Base-by-base conservation (phyloP, 2,113 vertebrate species). In the Micronycteris hirsuta region DNA sequence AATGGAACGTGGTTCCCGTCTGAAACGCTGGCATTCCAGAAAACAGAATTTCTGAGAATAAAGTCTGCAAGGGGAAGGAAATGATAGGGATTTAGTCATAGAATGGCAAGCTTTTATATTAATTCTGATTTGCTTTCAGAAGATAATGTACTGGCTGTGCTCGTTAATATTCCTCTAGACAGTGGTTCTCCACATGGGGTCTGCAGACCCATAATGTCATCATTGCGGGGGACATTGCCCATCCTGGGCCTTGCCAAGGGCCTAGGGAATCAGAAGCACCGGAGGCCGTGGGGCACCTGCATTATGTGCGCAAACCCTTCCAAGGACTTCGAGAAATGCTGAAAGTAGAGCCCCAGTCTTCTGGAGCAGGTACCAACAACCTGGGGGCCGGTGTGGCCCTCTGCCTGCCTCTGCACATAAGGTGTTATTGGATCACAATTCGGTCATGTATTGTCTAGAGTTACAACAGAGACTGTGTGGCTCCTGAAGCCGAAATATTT, bases 181-280 rank as follows among this genome's bases (percentile, higher is more conserved):
- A 7, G 17, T 0, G 33, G 5, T 47, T 38, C 65, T 67, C 22
- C 17, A 74, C 12, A 36, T 9, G 26, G 36, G 26, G n/a, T 45
- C 13, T 67, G 12, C 4, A 5, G 67, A 13, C 3, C 5, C 0
- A 0, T 0, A 2, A 24, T 13, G 28, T 33, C n/a, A 13, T 16
- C 0, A 20, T 19, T 7, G 19, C 33, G 28, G 41, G 24, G 33
- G 80, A 5, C 8, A 4, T n/a, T 10, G 71, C 7, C 26, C 31
- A 6, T 14, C n/a, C n/a, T 8, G 43, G 17, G 20, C 13, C 19
- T n/a, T 10, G 4, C 8, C 5, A 26, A n/a, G 31, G n/a, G 61
- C 17, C 10, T n/a, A 24, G 43, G 14, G 36, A 15, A 28, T 78
- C 47, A 83, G 26, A 87, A 36, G n/a, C 20, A 4, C 4, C 0